Conservation (phyloP, 2,888 invertebrate species). For the Bruchidius siliquastri region DNA sequence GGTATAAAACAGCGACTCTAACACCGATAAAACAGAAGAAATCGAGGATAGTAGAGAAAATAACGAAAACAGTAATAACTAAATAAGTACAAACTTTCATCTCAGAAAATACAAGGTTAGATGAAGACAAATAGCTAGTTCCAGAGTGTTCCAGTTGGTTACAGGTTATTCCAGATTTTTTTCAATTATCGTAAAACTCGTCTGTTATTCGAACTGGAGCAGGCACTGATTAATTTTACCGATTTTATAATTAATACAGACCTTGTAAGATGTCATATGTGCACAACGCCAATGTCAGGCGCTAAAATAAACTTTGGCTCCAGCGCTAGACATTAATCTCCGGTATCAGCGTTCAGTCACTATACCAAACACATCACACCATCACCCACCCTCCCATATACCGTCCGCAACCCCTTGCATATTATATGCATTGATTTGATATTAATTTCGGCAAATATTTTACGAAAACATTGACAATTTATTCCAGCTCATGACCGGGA, state of each 20-base stretch:
- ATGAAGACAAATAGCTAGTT: no score
- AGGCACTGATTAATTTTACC: not conserved
- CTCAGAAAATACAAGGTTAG: no score
- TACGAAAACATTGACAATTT: constrained; percentile 43
- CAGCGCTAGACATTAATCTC: not conserved
- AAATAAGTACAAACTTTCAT: no score
- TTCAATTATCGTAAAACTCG: no score
- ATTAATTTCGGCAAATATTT: constrained; percentile 43
- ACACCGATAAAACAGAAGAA: no score
- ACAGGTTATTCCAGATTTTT: no score
- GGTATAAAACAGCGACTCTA: no score
- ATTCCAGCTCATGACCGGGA: constrained; percentile 40
- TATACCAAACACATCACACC: constrained; percentile 1
- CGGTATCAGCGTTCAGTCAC: not conserved
- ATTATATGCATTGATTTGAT: constrained; percentile 37
- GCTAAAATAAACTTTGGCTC: not conserved
- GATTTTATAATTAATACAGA: not conserved
- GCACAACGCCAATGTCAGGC: not conserved
- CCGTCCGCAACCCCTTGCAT: constrained; percentile 28
- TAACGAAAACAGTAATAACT: no score
- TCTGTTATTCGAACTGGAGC: no score
- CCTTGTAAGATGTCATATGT: no score
- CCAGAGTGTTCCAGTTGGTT: no score
- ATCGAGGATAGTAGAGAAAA: no score
- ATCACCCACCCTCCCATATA: constrained; percentile 8